phyloP scores from a whole-genome alignment of 1,140 invertebrate genomes.

The Papilio polyxenes region DNA sequence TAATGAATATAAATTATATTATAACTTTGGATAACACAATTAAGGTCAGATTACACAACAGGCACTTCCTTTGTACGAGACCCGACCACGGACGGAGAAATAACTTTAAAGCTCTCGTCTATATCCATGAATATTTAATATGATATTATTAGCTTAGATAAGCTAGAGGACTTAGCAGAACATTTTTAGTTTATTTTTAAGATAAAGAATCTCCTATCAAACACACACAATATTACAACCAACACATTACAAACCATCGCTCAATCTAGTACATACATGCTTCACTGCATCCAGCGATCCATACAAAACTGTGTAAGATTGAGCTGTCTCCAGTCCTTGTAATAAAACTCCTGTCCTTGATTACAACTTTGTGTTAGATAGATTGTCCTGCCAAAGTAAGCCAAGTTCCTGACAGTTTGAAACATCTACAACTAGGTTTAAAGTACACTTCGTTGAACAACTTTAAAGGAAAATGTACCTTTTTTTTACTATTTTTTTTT shows the following conservation, averaged over 20 bases:
- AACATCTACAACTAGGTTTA: too few species aligned
- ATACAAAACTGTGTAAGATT: neutral
- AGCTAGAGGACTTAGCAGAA: neutral
- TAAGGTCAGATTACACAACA: neutral
- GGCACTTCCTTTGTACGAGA: neutral
- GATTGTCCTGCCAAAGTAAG: neutral
- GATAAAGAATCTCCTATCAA: neutral
- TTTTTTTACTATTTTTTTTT: too few species aligned
- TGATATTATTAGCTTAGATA: neutral
- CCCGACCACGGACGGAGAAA: neutral
- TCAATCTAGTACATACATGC: neutral
- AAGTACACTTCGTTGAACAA: too few species aligned
- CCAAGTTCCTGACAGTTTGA: too few species aligned
- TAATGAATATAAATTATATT: neutral
- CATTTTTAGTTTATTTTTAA: neutral
- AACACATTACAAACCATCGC: too few species aligned
- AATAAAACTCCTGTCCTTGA: too few species aligned
- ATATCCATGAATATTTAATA: constrained; percentile 4
- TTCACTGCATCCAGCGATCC: neutral
- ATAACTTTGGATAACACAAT: neutral
- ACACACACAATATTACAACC: too few species aligned
- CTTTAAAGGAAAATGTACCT: too few species aligned
- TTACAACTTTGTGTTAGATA: neutral
- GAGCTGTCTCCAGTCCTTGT: neutral
- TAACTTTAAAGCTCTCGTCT: neutral